These are phyloP conservation scores for Parthenolecanium corni DNA, from an alignment of 2,888 invertebrate genomes.

Conservation along the genomic window DNA sequence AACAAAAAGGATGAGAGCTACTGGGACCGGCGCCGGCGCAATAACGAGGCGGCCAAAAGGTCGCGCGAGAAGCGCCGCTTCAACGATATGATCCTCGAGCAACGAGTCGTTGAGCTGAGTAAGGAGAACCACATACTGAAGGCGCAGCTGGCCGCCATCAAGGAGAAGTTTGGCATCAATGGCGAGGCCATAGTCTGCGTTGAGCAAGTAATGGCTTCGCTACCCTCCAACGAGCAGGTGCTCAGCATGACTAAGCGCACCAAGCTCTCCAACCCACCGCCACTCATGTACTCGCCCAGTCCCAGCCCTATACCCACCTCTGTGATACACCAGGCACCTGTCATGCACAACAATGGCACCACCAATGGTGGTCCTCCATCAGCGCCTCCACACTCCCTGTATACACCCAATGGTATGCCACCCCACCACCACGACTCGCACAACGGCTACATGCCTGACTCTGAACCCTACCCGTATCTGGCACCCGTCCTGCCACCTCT, in stretches of 20 bases:
- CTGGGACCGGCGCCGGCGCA: conserved; percentile 90
- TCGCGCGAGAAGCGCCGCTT: conserved; percentile 92
- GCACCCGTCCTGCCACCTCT: conserved; percentile 38
- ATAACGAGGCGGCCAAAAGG: conserved; percentile 93
- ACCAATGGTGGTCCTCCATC: background rate
- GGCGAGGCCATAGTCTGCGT: conserved; percentile 76
- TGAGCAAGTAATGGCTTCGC: conserved; percentile 66
- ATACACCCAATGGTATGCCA: background rate
- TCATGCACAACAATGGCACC: conserved; percentile 30
- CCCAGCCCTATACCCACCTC: conserved; percentile 48
- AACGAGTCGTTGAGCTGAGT: conserved; percentile 82
- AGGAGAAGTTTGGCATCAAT: conserved; percentile 83
- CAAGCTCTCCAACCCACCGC: conserved; percentile 42
- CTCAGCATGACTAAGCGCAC: conserved; percentile 69
- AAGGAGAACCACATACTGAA: conserved; percentile 91
- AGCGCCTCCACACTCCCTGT: conserved; percentile 1
- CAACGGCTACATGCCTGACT: conserved; percentile 8
- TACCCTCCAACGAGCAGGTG: conserved; percentile 75
- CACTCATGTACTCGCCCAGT: conserved; percentile 48
- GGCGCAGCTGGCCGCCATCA: conserved; percentile 82
- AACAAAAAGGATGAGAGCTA: conserved; percentile 93
- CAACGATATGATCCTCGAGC: conserved; percentile 93
- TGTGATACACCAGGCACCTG: conserved; percentile 50
- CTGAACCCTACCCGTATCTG: conserved; percentile 53
- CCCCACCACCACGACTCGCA: background rate